Percentiles rank a stretch among this genome's conserved stretches.
Conservation (phyloP, 1,140 invertebrate species). For the Halesus radiatus region DNA sequence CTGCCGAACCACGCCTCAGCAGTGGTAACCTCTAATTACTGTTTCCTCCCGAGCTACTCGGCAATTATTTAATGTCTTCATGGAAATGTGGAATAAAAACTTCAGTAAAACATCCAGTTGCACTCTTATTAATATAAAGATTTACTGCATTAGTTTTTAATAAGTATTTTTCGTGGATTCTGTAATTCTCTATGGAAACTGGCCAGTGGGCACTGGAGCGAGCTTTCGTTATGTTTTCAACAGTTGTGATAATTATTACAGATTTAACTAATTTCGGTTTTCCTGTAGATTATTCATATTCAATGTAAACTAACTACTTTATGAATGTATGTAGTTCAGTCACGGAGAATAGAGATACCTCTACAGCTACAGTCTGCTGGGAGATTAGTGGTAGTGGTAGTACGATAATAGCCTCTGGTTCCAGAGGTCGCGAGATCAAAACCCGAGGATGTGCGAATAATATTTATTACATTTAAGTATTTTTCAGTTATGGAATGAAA, state of each 20-base stretch:
- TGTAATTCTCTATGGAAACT: background rate
- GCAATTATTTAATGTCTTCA: conserved; percentile 34
- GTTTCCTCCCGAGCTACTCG: conserved; percentile 17
- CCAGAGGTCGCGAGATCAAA: too few relatives aligned
- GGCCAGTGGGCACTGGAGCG: background rate
- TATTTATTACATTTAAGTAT: too few relatives aligned
- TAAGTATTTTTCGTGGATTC: conserved; percentile 10
- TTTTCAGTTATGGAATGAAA: too few relatives aligned
- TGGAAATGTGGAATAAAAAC: conserved; percentile 21
- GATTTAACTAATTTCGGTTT: conserved; percentile 11
- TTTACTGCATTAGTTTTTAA: conserved; percentile 30
- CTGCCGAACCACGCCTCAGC: conserved; percentile 40
- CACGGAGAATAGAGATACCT: too few relatives aligned
- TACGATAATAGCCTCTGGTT: too few relatives aligned
- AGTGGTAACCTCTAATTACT: conserved; percentile 47
- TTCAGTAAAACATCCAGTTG: conserved; percentile 3
- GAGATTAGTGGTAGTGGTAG: too few relatives aligned
- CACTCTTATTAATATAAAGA: conserved; percentile 37
- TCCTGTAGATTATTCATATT: background rate
- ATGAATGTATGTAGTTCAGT: too few relatives aligned
- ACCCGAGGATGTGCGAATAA: too few relatives aligned
- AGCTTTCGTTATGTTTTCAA: conserved; percentile 1
- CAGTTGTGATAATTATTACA: background rate
- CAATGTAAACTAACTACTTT: too few relatives aligned
- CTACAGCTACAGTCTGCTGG: too few relatives aligned